These are phyloP conservation scores for Carettochelys insculpta DNA, from an alignment of 2,113 vertebrate species.

Conservation along the genomic window DNA sequence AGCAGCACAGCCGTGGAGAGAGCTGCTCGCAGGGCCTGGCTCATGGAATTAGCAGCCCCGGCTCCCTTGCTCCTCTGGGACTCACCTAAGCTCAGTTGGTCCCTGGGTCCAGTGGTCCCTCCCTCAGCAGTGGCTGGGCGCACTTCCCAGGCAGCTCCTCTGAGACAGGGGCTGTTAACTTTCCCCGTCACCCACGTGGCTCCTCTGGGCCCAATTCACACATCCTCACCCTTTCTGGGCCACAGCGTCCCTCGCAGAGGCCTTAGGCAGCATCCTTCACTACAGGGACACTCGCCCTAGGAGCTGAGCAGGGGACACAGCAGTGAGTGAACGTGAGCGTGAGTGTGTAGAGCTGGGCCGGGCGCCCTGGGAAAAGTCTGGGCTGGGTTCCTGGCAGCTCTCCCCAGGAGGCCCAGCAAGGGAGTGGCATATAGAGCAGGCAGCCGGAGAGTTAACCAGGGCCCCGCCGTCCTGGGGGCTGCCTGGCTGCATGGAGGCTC, in stretches of 20 bases:
- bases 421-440: neutral
- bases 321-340: rapidly evolving
- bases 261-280: neutral
- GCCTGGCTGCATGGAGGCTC: no score
- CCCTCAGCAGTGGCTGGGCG: no score
- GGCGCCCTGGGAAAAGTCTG: no score
- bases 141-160: no score
- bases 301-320: neutral
- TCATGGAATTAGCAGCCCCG: neutral
- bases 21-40: neutral
- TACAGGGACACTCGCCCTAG: neutral
- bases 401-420: neutral
- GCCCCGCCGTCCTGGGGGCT: no score
- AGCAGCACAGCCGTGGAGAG: neutral
- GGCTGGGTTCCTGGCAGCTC: neutral
- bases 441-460: neutral
- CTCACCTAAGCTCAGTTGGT: no score
- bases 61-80: neutral
- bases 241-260: neutral
- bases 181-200: neutral
- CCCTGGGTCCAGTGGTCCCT: no score
- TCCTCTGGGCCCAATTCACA: neutral
- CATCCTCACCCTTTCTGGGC: neutral
- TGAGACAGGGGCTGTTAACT: neutral
- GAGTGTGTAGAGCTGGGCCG: neutral